These are phyloP conservation scores for Labrus mixtus DNA, from an alignment of 2,113 vertebrate species.

Conservation along the genomic window DNA sequence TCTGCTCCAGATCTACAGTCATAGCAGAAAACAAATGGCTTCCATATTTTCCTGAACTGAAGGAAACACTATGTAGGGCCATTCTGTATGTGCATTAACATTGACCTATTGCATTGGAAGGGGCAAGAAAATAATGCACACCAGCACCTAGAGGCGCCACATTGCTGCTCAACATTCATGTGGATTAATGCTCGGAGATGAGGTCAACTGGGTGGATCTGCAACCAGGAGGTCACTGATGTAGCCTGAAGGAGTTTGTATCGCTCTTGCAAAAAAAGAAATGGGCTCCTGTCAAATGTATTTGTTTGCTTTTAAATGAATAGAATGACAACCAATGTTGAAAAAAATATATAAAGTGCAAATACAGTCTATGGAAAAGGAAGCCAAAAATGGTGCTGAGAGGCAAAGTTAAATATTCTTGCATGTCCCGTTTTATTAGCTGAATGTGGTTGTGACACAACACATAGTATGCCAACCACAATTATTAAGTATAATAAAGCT, in stretches of 20 bases:
- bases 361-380: too few species aligned
- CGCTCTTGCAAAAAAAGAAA: not conserved
- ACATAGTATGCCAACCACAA: too few species aligned
- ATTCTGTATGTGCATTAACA: constrained; percentile 13
- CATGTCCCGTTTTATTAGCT: too few species aligned
- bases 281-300: too few species aligned
- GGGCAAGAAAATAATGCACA: constrained; percentile 17
- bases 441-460: too few species aligned
- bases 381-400: too few species aligned
- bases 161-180: constrained; percentile 32
- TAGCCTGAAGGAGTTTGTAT: constrained; percentile 7
- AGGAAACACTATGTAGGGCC: constrained; percentile 13
- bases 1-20: not conserved
- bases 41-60: constrained; percentile 59
- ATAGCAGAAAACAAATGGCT: constrained; percentile 49
- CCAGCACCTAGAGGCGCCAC: constrained; percentile 1
- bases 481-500: too few species aligned
- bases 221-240: constrained; percentile 16
- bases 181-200: constrained; percentile 2
- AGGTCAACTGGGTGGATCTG: constrained; percentile 30
- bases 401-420: too few species aligned
- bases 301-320: too few species aligned
- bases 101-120: constrained; percentile 25
- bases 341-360: too few species aligned
- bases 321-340: too few species aligned